phyloP scores from a whole-genome alignment of 2,888 invertebrate genomes.

The Diplazon laetatorius region DNA sequence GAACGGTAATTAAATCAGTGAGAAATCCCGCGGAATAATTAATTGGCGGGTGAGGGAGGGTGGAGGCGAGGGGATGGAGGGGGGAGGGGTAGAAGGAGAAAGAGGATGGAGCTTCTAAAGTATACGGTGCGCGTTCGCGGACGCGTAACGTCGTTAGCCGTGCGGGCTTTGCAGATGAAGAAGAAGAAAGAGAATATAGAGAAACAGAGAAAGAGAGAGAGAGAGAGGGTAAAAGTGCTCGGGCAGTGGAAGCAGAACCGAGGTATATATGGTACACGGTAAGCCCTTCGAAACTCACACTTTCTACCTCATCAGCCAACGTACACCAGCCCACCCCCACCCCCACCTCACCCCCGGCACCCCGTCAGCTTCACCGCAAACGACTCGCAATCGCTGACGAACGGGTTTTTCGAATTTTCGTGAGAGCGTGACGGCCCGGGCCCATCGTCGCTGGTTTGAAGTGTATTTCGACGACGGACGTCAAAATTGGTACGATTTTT shows the following conservation, averaged over 20 bases:
- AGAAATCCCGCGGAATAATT: slow-evolving; percentile 80
- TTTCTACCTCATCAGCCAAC: slow-evolving; percentile 18
- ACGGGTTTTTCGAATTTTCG: no score
- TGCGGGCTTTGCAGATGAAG: slow-evolving; percentile 69
- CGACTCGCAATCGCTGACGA: slow-evolving; percentile 26
- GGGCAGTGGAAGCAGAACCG: no score
- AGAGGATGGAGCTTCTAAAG: slow-evolving; percentile 76
- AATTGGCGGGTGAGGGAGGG: no score
- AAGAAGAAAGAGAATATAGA: slow-evolving; percentile 47
- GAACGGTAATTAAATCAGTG: slow-evolving; percentile 79
- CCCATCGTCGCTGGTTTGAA: no score
- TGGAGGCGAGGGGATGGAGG: no score
- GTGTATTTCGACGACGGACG: no score
- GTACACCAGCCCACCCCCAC: slow-evolving; percentile 21
- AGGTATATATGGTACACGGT: no score
- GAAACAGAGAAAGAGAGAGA: no score
- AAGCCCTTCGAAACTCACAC: slow-evolving; percentile 21
- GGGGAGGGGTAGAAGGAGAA: no score
- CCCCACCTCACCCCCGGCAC: slow-evolving; percentile 1
- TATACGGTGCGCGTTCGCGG: slow-evolving; percentile 77
- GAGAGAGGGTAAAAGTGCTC: slow-evolving; percentile 47
- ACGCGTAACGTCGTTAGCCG: slow-evolving; percentile 77
- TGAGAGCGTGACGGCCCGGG: no score
- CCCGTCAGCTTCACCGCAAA: slow-evolving; percentile 31
- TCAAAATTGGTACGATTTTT: no score